Percentiles rank a stretch among this genome's conserved stretches.
Conservation (phyloP, 2,888 invertebrate genomes). For the Rhamnusium bicolor region DNA sequence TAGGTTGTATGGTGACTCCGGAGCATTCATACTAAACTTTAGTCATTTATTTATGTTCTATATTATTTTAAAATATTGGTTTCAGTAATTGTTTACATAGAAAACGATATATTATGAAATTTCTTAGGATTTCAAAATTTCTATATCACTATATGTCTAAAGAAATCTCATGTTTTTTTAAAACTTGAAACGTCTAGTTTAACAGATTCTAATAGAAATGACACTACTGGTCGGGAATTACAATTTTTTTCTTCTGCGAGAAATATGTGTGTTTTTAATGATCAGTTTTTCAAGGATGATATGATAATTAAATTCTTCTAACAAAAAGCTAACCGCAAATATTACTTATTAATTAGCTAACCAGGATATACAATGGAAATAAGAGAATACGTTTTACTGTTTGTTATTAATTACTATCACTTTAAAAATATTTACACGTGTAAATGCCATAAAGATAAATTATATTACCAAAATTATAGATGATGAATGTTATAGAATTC, state of each 20-base stretch:
- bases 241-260: background rate
- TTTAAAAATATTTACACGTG: background rate
- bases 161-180: background rate
- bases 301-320: background rate
- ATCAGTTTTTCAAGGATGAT: background rate
- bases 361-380: constrained; percentile 1
- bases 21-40: too few species aligned
- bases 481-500: background rate
- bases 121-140: background rate
- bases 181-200: background rate
- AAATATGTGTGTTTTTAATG: background rate
- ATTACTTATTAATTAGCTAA: background rate
- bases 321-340: background rate
- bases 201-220: background rate
- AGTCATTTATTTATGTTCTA: too few species aligned
- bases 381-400: background rate
- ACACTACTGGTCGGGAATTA: background rate
- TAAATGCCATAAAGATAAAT: background rate
- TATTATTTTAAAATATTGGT: too few species aligned
- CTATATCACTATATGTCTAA: background rate
- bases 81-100: too few species aligned
- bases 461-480: background rate
- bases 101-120: background rate
- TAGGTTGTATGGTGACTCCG: too few species aligned
- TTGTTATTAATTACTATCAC: background rate